phyloP scores from a whole-genome alignment of 2,797 vertebrate genomes.

The Nannoperca obscura region DNA sequence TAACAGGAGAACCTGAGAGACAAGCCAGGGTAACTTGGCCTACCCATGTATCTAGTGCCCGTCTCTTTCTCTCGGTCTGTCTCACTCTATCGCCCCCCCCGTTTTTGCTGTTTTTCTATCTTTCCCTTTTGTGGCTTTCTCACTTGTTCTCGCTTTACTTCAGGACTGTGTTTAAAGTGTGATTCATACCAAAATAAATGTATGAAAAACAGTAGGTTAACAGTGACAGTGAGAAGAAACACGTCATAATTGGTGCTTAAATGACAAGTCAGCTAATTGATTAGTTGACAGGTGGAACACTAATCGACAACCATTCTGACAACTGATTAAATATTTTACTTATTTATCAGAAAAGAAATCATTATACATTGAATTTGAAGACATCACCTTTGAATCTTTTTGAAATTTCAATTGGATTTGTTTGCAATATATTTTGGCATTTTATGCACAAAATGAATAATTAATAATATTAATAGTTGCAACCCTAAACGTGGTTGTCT shows the following conservation, averaged over 20 bases:
- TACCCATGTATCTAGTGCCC: not conserved
- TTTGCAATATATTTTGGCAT: not conserved
- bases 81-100: not conserved
- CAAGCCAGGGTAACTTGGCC: not conserved
- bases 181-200: slow-evolving; percentile 1
- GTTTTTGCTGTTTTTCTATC: not conserved
- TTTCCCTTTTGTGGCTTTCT: not conserved
- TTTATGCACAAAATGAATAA: not conserved
- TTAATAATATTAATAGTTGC: not conserved
- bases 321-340: not conserved
- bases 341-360: not conserved
- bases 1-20: slow-evolving; percentile 40
- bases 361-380: not conserved
- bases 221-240: not conserved
- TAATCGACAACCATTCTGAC: not conserved
- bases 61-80: not conserved
- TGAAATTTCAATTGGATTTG: not conserved
- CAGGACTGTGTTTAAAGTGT: not conserved
- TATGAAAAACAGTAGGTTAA: not conserved
- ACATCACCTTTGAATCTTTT: not conserved
- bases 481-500: not conserved
- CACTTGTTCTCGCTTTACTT: not conserved
- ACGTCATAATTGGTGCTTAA: not conserved
- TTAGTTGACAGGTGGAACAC: not conserved
- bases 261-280: not conserved